A percentile compares a stretch with the other conserved stretches of the same genome.
Evolutionary conservation across 2,888 invertebrate genomes (phyloP).

Genomic region (Agonopterix subpropinquella): DNA sequence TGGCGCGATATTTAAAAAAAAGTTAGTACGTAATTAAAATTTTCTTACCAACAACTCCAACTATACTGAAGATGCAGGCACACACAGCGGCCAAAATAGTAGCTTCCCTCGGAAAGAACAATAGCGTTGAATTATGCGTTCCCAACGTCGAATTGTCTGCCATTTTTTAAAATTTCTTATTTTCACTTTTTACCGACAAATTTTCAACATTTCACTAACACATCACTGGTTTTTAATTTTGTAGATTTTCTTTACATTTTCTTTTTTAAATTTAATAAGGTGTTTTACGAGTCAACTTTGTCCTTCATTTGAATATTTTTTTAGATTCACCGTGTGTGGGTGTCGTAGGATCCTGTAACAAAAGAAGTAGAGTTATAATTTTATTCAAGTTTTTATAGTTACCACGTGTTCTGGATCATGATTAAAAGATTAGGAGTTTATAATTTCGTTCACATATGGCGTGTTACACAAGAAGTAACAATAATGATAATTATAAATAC

Average conservation of each 20-base stretch:
- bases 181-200: constrained; percentile 20
- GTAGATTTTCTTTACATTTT: constrained; percentile 38
- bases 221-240: constrained; percentile 28
- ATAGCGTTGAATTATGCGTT: constrained; percentile 40
- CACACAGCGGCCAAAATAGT: constrained; percentile 86
- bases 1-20: neutral
- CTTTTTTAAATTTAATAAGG: constrained; percentile 18
- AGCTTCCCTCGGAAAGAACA: constrained; percentile 80
- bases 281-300: constrained; percentile 7
- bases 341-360: constrained; percentile 29
- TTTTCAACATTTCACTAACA: constrained; percentile 31
- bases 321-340: constrained; percentile 11
- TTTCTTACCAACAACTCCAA: constrained; percentile 85
- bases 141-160: constrained; percentile 27
- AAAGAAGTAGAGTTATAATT: constrained; percentile 20
- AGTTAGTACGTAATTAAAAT: constrained; percentile 7
- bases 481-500: too few species aligned
- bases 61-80: constrained; percentile 85
- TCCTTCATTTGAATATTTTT: constrained; percentile 10
- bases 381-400: constrained; percentile 11
- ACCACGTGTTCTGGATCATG: constrained; percentile 26
- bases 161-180: constrained; percentile 34
- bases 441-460: constrained; percentile 9
- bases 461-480: neutral
- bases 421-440: constrained; percentile 13